Evolutionary conservation across 2,113 vertebrate species (phyloP), one percentile per base, ranked within the genome.

Genomic region (Stigmatopora argus): DNA sequence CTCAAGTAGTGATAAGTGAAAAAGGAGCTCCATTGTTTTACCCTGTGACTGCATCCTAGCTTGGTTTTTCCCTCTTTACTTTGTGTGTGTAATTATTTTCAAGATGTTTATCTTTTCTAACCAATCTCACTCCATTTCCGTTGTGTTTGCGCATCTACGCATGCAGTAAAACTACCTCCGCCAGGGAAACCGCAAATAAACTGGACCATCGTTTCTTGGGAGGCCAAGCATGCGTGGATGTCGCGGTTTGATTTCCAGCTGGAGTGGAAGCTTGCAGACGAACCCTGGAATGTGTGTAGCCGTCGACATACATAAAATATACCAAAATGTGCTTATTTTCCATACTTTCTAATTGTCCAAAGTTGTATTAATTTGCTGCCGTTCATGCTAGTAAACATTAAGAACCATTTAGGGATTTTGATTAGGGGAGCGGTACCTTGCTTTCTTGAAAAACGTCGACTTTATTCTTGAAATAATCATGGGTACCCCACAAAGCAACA

Each of bases 101-200:
- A 19, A 52, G 18, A 31, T 31, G 26, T 41, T 41, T 41, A 41
- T 1, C 19, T 21, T 5, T 1, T 53, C 21, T 14, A 23, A 21
- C 11, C 5, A 48, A 48, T 4, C 48, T 7, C 18, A 18, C 17
- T 49, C 15, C 6, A 49, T 49, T 49, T 17, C 18, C 48, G 21
- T 23, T 53, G 10, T 23, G 19, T 13, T 19, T 4, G 19, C 19
- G 49, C 11, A 9, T 23, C 19, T 53, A 21, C 12, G 51, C 4
- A 62, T 80, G 9, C 71, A 89, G 87, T 86, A 44, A 89, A 84
- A 47, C 14, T 84, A 61, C 18, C 65, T n/a, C 74, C 72, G 14
- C 81, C 83, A 0, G 41, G 7, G 11, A 47, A 55, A 35, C 84
- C 77, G 0, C 0, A 0, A 0, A 5, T 87, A 62, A 64, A 79